phyloP scores from a whole-genome alignment of 1,140 invertebrate species.

The Achatina immaculata region DNA sequence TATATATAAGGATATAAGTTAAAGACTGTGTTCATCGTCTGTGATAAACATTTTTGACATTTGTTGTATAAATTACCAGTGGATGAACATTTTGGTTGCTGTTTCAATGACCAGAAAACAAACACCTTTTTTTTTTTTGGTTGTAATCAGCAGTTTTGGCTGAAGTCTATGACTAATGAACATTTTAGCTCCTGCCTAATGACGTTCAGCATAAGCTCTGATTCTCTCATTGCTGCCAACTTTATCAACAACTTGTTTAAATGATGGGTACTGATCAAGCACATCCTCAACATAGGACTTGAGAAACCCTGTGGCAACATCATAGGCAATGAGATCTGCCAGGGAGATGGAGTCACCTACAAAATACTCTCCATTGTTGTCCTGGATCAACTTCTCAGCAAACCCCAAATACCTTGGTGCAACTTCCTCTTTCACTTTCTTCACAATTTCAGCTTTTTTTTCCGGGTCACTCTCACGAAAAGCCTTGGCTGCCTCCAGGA shows the following conservation, averaged over 20 bases:
- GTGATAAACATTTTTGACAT: too few species aligned
- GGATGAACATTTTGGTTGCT: too few species aligned
- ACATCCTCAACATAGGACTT: not conserved
- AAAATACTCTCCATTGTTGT: conserved; percentile 32
- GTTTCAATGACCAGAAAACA: too few species aligned
- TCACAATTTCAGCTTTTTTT: not conserved
- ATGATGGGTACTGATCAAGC: not conserved
- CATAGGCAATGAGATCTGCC: conserved; percentile 7
- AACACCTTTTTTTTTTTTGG: too few species aligned
- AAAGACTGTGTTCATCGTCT: too few species aligned
- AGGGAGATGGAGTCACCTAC: conserved; percentile 33
- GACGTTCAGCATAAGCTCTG: not conserved
- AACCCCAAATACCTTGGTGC: conserved; percentile 29
- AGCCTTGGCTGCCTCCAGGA: not conserved
- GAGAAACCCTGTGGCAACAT: not conserved
- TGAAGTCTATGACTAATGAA: too few species aligned
- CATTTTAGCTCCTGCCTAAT: too few species aligned
- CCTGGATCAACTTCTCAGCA: conserved; percentile 26
- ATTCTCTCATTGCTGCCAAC: not conserved
- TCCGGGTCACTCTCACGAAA: not conserved
- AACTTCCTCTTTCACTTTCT: not conserved
- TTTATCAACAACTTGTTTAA: not conserved
- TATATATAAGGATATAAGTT: too few species aligned
- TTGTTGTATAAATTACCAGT: too few species aligned
- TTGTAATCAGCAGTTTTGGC: too few species aligned